Evolutionary conservation across 2,888 invertebrate species (phyloP), one percentile per base, ranked within the genome.

Genomic region (Sarcophaga rosellei): DNA sequence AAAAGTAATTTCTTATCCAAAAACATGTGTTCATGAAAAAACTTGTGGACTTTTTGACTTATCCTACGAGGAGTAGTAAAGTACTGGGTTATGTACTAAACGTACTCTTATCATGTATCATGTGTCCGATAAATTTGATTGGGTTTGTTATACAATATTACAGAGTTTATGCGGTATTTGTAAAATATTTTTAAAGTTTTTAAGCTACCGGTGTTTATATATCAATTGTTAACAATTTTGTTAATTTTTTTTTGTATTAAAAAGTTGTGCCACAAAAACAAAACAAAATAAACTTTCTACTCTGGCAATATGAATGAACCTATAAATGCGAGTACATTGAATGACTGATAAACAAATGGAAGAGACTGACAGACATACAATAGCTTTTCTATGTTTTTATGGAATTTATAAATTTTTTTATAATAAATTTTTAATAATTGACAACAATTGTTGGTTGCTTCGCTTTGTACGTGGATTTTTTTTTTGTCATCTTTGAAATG

Each of bases 371-470:
- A 47, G 12, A 47, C 47, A 45, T 1, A 53, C 12, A 53, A 53
- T 4, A 15, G 17, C 4, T 15, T 53, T 12, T 15, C 4, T 1
- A 15, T 15, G 47, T 47, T 15, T 47, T 47, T 53, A 12, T 53
- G 17, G 17, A 53, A 53, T 53, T 53, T 15, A 47, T 66, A 5
- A 4, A 6, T 21, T 62, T 74, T 73, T 74, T 62, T 25, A n/a
- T 10, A 53, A 3, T 61, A 61, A 8, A 61, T 69, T 61, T 3
- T 77, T 77, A 23, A 47, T 44, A 45, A 68, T 44, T 78, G 61
- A 69, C 62, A 25, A 62, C 44, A 77, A 68, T 61, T 69, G 17
- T 23, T 45, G 20, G 44, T 68, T 57, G 45, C 23, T 45, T n/a
- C 21, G 35, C 45, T 45, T 21, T 53, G 53, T 53, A 4, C 17